Base-by-base conservation (phyloP, 2,113 vertebrate species). In the Oceanites oceanicus region DNA sequence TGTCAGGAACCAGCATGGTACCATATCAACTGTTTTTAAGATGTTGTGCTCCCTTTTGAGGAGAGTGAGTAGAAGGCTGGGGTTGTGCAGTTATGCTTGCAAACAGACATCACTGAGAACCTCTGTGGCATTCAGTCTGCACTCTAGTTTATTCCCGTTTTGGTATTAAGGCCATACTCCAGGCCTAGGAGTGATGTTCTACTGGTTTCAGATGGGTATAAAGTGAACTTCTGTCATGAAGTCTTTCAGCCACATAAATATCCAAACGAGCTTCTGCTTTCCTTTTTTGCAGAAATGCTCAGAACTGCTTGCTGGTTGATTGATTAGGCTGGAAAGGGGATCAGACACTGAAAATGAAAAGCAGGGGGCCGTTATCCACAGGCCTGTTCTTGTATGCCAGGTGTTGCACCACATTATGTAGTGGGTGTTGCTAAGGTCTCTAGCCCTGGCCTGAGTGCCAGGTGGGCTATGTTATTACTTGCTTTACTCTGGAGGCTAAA, bases 331-430 rank as follows among this genome's bases (percentile, higher is more conserved):
- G 50, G 63, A 58, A 78, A 12, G 15, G 45, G 25, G 10, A 27
- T 61, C 34, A 40, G 53, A 25, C 23, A 21, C 23, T 65, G 53
- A 47, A 88, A 82, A 63, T 6, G 21, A 40, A 32, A 83, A 88
- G 52, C 15, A 18, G 7, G 7, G 21, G 7, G 3, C 44, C 71
- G n/a, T 61, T 73, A 30, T 7, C 36, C 32, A 45, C 26, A n/a
- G 44, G 11, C 38, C 40, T 79, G 3, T 45, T 87, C 10, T 45
- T 59, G 11, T 67, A 19, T 78, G 36, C 44, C 21, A 4, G 10
- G 3, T 70, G 7, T 85, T 52, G 27, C 42, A 17, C 27, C 21
- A 4, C 5, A 0, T 73, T 68, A 12, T 5, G 0, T 7, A 68
- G 40, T 6, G 19, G 15, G 5, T 58, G 5, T 71, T 90, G 61